Evolutionary conservation across 2,888 invertebrate species (phyloP).

Genomic region (Hymenopus coronatus): DNA sequence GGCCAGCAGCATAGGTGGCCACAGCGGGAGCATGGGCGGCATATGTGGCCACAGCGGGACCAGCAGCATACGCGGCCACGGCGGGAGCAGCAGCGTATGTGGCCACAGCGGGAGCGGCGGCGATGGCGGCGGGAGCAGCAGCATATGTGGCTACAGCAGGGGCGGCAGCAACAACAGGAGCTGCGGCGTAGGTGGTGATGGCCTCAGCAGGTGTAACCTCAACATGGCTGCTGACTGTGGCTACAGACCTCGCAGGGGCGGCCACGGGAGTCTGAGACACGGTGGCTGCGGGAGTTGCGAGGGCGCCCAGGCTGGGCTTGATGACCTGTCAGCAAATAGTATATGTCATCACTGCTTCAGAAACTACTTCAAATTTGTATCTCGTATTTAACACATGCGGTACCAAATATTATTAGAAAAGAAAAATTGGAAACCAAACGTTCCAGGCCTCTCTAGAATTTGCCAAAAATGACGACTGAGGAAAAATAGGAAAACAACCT

Average conservation of each 20-base stretch:
- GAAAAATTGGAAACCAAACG: no score
- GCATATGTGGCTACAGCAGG: constrained; percentile 33
- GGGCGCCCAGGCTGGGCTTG: constrained; percentile 42
- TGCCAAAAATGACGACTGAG: no score
- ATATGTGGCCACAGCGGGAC: constrained; percentile 39
- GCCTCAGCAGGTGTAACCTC: constrained; percentile 36
- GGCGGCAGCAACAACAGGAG: constrained; percentile 27
- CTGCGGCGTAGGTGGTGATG: constrained; percentile 18
- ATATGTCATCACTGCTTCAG: neutral
- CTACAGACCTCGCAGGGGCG: constrained; percentile 30
- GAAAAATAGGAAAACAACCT: no score
- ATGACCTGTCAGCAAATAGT: constrained; percentile 33
- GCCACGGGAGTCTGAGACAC: constrained; percentile 38
- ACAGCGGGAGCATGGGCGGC: constrained; percentile 36
- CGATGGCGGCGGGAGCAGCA: constrained; percentile 39
- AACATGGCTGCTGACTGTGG: constrained; percentile 31
- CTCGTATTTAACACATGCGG: no score
- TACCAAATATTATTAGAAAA: no score
- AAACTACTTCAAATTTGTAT: no score
- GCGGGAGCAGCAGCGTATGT: constrained; percentile 40
- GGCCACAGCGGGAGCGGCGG: constrained; percentile 34
- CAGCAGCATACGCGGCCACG: constrained; percentile 19
- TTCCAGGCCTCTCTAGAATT: no score
- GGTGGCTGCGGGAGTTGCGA: constrained; percentile 39
- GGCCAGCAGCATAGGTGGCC: constrained; percentile 29